phyloP scores from a whole-genome alignment of 2,797 vertebrate genomes.

The Intellagama lesueurii region DNA sequence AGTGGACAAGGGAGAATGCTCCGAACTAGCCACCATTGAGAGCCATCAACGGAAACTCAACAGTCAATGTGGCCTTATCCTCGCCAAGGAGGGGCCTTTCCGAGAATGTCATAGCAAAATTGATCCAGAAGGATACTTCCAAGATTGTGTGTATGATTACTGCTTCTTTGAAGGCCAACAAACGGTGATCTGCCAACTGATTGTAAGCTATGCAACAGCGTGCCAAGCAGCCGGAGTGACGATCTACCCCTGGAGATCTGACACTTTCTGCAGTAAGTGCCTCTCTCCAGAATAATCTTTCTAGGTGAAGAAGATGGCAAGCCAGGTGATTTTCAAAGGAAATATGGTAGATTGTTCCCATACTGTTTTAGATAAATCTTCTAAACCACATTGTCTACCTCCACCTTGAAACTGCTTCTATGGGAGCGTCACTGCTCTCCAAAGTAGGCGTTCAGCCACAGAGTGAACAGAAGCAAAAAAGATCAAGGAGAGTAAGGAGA shows the following conservation, averaged over 20 bases:
- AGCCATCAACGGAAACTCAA: rapidly evolving
- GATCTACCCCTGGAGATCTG: constrained; percentile 79
- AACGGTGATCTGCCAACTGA: constrained; percentile 71
- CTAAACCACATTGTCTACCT: not conserved
- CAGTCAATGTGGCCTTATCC: constrained; percentile 74
- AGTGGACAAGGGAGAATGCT: constrained; percentile 71
- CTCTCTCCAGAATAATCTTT: too few species aligned
- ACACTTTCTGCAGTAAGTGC: constrained; percentile 80
- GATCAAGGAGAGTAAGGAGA: too few species aligned
- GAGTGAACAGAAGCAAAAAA: not conserved
- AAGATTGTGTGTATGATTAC: constrained; percentile 80
- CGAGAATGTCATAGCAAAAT: constrained; percentile 76
- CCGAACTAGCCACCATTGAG: rapidly evolving
- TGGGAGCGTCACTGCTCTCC: not conserved
- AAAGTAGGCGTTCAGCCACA: not conserved
- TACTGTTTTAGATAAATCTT: not conserved
- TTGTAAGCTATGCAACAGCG: constrained; percentile 75
- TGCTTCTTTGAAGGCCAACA: constrained; percentile 77
- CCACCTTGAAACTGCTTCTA: not conserved
- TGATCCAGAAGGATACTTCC: constrained; percentile 71
- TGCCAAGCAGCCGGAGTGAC: constrained; percentile 75
- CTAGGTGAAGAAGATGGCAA: not conserved
- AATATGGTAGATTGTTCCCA: not conserved
- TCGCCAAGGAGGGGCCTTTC: constrained; percentile 76
- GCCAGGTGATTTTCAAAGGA: too few species aligned